A percentile compares a stretch with the other conserved stretches of the same genome.
These are phyloP conservation scores for Camponotus pennsylvanicus DNA, from an alignment of 1,140 invertebrate species.

Conservation along the genomic window DNA sequence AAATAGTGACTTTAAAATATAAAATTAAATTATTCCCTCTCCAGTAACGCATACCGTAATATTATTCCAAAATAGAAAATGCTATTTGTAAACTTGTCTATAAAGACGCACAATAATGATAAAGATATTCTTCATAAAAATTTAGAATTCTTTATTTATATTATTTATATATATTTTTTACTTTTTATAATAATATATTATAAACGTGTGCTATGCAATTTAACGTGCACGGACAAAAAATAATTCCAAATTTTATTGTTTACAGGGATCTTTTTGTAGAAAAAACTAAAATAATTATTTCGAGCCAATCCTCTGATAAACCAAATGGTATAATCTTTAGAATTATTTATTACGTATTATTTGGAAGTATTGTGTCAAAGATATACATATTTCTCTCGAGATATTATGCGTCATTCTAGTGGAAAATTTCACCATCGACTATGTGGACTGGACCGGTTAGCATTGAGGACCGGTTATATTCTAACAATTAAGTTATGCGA, in stretches of 20 bases:
- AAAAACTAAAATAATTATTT: neutral
- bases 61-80: slow-evolving; percentile 27
- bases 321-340: neutral
- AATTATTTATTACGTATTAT: neutral
- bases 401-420: slow-evolving; percentile 24
- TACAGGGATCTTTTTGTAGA: neutral
- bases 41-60: neutral
- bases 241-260: neutral
- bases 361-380: neutral
- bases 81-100: neutral
- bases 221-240: neutral
- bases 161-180: neutral
- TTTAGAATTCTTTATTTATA: slow-evolving; percentile 15
- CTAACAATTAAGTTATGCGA: slow-evolving; percentile 30
- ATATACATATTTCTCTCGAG: neutral
- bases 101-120: neutral
- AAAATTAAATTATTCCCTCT: slow-evolving; percentile 63
- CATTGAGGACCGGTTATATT: neutral
- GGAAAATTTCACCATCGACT: slow-evolving; percentile 58
- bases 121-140: too few species aligned
- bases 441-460: neutral
- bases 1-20: slow-evolving; percentile 70
- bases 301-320: neutral
- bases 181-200: neutral
- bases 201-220: neutral